Evolutionary conservation across 2,888 invertebrate genomes (phyloP).

Genomic region (Entomobrya proxima): DNA sequence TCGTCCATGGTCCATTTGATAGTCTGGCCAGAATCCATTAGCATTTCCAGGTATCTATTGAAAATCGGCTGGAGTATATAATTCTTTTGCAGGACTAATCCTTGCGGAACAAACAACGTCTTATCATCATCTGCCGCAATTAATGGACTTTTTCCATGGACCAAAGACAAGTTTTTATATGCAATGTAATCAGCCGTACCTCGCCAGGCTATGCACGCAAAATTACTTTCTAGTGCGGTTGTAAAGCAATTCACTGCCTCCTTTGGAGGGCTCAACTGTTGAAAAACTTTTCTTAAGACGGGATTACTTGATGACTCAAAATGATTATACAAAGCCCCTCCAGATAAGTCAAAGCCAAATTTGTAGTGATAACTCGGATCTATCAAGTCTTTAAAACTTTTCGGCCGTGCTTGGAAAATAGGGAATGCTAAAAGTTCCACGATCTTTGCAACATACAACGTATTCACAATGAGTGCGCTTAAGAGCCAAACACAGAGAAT

Average conservation of each 20-base stretch:
- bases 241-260: conserved; percentile 11
- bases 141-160: conserved; percentile 45
- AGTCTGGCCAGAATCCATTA: conserved; percentile 41
- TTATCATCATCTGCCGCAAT: conserved; percentile 28
- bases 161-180: conserved; percentile 52
- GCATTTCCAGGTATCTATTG: conserved; percentile 23
- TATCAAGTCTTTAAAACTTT: conserved; percentile 32
- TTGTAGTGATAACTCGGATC: conserved; percentile 1
- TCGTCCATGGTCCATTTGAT: conserved; percentile 45
- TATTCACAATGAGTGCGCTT: neutral
- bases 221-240: conserved; percentile 12
- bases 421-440: conserved; percentile 44
- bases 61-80: conserved; percentile 20
- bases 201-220: conserved; percentile 63
- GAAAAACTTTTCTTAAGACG: conserved; percentile 10
- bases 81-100: conserved; percentile 24
- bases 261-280: neutral
- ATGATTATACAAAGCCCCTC: conserved; percentile 10
- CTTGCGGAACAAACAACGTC: conserved; percentile 37
- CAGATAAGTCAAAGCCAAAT: conserved; percentile 37
- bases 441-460: conserved; percentile 30
- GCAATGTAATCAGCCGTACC: conserved; percentile 49
- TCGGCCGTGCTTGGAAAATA: neutral
- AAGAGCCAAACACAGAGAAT: conserved; percentile 20
- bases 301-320: conserved; percentile 40